Conservation (phyloP, 2,888 invertebrate species). For the Erebia aethiops region DNA sequence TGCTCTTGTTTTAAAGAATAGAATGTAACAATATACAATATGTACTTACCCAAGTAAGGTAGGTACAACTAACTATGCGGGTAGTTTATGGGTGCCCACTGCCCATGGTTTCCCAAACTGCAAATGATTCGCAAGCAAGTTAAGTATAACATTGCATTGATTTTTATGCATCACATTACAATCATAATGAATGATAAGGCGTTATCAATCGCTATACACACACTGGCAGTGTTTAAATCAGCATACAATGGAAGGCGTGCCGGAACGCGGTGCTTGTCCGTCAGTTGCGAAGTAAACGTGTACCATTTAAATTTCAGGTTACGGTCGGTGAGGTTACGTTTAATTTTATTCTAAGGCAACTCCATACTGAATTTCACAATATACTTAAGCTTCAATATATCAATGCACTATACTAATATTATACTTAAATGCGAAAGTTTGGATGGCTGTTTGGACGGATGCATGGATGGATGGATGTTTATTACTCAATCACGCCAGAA, state of each 20-base stretch:
- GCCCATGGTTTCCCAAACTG: no score
- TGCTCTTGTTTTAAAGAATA: no score
- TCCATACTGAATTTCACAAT: neutral
- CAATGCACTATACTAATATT: no score
- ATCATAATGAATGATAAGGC: neutral
- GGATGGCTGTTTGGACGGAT: no score
- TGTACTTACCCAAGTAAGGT: no score
- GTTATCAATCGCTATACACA: neutral
- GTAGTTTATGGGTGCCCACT: no score
- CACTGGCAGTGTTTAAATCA: neutral
- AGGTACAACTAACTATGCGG: no score
- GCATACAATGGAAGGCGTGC: conserved; percentile 13
- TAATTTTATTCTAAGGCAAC: neutral
- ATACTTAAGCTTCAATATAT: neutral
- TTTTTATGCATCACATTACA: neutral
- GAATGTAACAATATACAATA: no score
- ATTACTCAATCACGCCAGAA: no score
- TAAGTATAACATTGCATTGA: neutral
- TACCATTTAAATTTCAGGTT: conserved; percentile 6
- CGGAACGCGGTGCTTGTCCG: neutral
- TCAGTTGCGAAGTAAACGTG: neutral
- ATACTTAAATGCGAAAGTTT: no score
- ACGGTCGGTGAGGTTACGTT: conserved; percentile 7
- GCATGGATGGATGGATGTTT: no score
- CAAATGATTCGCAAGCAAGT: no score